These are phyloP conservation scores for Dascyllus trimaculatus DNA, from an alignment of 2,113 vertebrate species.

Conservation along the genomic window DNA sequence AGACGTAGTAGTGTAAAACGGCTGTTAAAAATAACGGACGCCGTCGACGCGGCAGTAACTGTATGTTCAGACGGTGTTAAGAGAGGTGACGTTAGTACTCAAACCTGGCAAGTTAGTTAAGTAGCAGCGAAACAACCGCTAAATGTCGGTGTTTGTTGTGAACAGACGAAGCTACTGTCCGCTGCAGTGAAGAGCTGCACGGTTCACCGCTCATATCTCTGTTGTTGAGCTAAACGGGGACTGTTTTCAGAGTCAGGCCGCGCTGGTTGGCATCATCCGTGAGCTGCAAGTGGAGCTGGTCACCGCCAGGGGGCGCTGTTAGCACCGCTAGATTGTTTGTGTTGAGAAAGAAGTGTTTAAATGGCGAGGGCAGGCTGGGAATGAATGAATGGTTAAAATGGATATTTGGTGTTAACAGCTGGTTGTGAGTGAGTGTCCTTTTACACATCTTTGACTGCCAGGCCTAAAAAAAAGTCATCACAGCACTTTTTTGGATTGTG, in stretches of 20 bases:
- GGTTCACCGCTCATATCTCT: neutral
- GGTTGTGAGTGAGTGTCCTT: too few species aligned
- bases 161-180: neutral
- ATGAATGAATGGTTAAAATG: too few species aligned
- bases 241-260: slow-evolving; percentile 41
- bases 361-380: too few species aligned
- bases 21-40: neutral
- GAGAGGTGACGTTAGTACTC: neutral
- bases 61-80: neutral
- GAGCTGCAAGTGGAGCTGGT: neutral
- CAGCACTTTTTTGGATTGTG: neutral
- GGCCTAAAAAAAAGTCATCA: neutral
- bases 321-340: neutral
- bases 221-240: neutral
- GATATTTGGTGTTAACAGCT: too few species aligned
- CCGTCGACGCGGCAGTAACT: neutral
- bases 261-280: neutral
- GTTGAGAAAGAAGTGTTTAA: neutral
- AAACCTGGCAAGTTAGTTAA: neutral
- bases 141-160: neutral
- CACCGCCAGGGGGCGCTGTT: slow-evolving; percentile 18
- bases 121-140: neutral
- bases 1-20: rapidly evolving
- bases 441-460: too few species aligned
- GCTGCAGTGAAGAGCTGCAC: too few species aligned